phyloP scores from a whole-genome alignment of 2,888 invertebrate species.

The Horisme vitalbata region DNA sequence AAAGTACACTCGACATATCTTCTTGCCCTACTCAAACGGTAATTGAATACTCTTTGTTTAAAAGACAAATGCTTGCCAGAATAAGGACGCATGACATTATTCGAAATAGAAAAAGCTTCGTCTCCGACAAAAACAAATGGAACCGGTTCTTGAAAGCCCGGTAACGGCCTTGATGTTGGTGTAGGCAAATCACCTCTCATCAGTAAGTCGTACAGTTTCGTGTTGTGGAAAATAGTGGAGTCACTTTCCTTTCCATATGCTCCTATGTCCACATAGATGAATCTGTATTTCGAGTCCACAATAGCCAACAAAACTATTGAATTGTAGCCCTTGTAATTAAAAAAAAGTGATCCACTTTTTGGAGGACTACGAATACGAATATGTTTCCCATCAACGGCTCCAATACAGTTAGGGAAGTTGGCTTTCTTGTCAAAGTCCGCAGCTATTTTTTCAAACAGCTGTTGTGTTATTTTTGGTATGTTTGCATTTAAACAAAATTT shows the following conservation, averaged over 20 bases:
- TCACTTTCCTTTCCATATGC: constrained; percentile 33
- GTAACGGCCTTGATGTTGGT: constrained; percentile 23
- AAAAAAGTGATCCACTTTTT: constrained; percentile 10
- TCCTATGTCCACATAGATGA: neutral
- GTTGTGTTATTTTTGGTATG: constrained; percentile 29
- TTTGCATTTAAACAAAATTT: constrained; percentile 25
- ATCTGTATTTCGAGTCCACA: neutral
- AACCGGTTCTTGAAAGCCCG: constrained; percentile 13
- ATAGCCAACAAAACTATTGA: neutral
- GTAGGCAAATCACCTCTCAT: constrained; percentile 23
- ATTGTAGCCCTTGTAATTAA: neutral
- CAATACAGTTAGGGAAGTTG: constrained; percentile 37
- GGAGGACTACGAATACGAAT: no score
- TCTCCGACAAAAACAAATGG: constrained; percentile 28
- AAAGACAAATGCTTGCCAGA: constrained; percentile 21
- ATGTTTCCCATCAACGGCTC: no score
- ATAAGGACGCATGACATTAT: constrained; percentile 22
- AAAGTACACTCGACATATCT: constrained; percentile 24
- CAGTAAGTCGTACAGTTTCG: constrained; percentile 31
- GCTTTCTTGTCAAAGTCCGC: constrained; percentile 27
- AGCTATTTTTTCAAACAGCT: constrained; percentile 28
- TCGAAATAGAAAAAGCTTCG: constrained; percentile 21
- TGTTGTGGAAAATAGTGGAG: constrained; percentile 35
- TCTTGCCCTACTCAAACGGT: constrained; percentile 15
- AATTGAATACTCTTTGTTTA: constrained; percentile 11